Evolutionary conservation across 2,797 vertebrate genomes (phyloP).

Genomic region (Vespertilio murinus): DNA sequence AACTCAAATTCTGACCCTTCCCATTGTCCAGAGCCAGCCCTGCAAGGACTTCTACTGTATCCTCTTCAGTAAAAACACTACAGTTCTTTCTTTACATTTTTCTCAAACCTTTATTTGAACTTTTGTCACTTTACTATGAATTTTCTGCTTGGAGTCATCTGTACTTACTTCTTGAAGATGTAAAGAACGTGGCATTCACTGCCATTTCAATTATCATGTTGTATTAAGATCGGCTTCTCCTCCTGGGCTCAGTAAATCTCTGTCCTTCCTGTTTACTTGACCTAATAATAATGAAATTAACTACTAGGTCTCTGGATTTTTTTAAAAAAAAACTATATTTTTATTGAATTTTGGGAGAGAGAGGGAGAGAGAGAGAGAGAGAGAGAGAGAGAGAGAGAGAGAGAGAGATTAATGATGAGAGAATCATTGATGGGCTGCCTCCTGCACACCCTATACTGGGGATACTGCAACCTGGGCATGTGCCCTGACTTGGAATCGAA

Average conservation of each 20-base stretch:
- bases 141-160: neutral
- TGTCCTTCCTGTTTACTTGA: neutral
- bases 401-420: too few relatives aligned
- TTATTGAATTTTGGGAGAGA: too few relatives aligned
- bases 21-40: neutral
- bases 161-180: neutral
- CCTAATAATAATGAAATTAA: conserved; percentile 10
- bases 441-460: too few relatives aligned
- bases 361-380: too few relatives aligned
- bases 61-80: neutral
- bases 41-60: neutral
- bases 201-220: conserved; percentile 7
- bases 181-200: neutral
- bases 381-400: too few relatives aligned
- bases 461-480: too few relatives aligned
- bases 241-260: neutral
- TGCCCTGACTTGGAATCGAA: too few relatives aligned
- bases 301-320: neutral
- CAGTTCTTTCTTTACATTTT: neutral
- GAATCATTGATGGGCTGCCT: too few relatives aligned
- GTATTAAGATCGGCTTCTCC: neutral
- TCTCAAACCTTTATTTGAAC: neutral
- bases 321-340: neutral
- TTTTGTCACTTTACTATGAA: neutral
- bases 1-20: neutral